Evolutionary conservation across 2,113 vertebrate species (phyloP).

Genomic region (Morone saxatilis): DNA sequence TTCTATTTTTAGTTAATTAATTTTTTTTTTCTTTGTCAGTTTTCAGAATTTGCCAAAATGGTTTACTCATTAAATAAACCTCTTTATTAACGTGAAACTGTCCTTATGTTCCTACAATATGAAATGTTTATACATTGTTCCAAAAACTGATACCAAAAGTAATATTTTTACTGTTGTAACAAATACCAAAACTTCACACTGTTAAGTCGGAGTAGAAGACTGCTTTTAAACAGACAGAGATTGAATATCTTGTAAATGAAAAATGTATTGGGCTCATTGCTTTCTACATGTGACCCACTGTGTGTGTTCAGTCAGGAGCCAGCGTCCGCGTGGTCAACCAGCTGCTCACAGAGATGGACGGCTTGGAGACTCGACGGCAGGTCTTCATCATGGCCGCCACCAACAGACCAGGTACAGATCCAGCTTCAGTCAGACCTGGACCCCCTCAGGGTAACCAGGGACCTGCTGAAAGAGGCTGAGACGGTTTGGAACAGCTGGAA

Average conservation of each 20-base stretch:
- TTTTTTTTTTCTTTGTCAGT: too few species aligned
- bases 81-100: not conserved
- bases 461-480: not conserved
- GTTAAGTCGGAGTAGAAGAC: not conserved
- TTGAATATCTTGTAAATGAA: too few species aligned
- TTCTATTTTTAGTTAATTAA: too few species aligned
- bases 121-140: not conserved
- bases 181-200: not conserved
- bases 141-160: not conserved
- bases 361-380: constrained; percentile 90
- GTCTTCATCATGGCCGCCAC: constrained; percentile 99
- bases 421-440: not conserved
- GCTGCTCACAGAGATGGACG: constrained; percentile 98
- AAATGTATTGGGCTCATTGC: not conserved
- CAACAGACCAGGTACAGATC: constrained; percentile 91
- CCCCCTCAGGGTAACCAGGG: not conserved
- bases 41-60: not conserved
- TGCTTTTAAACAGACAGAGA: not conserved
- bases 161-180: too few species aligned
- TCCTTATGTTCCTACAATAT: not conserved
- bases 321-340: constrained; percentile 96
- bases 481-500: not conserved
- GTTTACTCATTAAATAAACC: not conserved
- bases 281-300: not conserved
- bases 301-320: constrained; percentile 88